Base-by-base conservation (phyloP, 2,797 vertebrate genomes). In the Pseudochaenichthys georgianus region DNA sequence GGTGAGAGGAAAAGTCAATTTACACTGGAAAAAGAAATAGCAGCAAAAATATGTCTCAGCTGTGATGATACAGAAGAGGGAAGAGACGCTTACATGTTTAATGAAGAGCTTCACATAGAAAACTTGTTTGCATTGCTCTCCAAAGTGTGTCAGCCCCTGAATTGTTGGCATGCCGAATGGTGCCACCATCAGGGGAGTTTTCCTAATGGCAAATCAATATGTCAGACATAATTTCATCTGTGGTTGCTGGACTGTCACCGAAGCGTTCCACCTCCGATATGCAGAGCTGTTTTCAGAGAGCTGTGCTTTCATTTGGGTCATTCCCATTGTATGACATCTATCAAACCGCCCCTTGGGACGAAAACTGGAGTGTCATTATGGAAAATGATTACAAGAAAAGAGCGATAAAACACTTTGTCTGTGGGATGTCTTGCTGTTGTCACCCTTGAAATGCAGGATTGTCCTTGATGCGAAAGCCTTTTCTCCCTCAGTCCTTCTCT, bases 351-450 rank as follows among this genome's bases (percentile, higher is more conserved):
- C 61, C 16, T 2, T 9, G 54, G 73, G 78, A 88, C 83, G 64
- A 50, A 58, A 34, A 57, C 66, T 77, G 46, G 48, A 80, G 59
- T 70, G 62, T 75, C 62, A 85, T 89, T 84, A 80, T 21, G 34
- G 71, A 66, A 53, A 72, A 80, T 80, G 57, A 87, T 86, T 77
- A 78, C 42, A 73, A 82, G 63, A 76, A 73, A 78, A 67, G 54
- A 66, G 45, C 53, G 51, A 53, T 78, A 58, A 63, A 83, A 58
- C 34, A 2, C 13, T 47, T 80, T 83, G 73, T 42, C 64, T 51
- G 21, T 60, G 13, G 45, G 71, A 69, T 46, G 70, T 53, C 46
- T 75, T 50, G 46, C 69, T 58, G 60, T 65, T 81, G 71, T 77
- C 59, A 59, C 69, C 64, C 62, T 41, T 85, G 61, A 71, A 87